Conservation (phyloP, 2,888 invertebrate genomes). For the Phorcus lineatus region DNA sequence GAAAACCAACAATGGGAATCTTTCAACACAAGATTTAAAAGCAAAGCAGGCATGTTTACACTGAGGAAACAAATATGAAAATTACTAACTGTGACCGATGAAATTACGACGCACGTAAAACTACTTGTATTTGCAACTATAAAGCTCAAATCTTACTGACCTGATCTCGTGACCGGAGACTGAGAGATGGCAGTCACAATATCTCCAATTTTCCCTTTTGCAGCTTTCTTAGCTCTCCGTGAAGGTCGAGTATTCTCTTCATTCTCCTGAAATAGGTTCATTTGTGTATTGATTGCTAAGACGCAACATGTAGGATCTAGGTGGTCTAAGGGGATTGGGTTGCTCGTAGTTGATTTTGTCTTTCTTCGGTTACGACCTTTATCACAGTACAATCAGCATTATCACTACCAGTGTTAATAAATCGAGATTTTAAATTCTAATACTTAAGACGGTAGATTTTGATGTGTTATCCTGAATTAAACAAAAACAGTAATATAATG, state of each 20-base stretch:
- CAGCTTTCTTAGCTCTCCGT: conserved; percentile 3
- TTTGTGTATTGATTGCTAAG: no score
- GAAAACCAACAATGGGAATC: background rate
- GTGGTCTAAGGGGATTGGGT: no score
- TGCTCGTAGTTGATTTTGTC: no score
- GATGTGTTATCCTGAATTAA: no score
- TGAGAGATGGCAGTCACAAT: conserved; percentile 37
- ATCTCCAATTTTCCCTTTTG: conserved; percentile 29
- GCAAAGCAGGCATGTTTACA: background rate
- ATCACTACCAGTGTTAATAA: no score
- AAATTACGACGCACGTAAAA: background rate
- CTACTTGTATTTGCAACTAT: background rate
- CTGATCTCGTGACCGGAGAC: conserved; percentile 39
- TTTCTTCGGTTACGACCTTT: no score
- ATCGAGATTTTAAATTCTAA: no score
- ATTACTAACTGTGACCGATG: no score
- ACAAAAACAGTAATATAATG: no score
- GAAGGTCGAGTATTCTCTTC: conserved; percentile 15
- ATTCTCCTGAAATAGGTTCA: conserved; percentile 23
- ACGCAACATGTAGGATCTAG: no score
- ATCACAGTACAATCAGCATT: no score
- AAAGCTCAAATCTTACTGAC: background rate
- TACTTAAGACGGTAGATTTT: no score
- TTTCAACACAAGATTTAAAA: background rate
- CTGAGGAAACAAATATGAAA: background rate